Base-by-base conservation (phyloP, 2,888 invertebrate species). In the Monochamus alternatus region DNA sequence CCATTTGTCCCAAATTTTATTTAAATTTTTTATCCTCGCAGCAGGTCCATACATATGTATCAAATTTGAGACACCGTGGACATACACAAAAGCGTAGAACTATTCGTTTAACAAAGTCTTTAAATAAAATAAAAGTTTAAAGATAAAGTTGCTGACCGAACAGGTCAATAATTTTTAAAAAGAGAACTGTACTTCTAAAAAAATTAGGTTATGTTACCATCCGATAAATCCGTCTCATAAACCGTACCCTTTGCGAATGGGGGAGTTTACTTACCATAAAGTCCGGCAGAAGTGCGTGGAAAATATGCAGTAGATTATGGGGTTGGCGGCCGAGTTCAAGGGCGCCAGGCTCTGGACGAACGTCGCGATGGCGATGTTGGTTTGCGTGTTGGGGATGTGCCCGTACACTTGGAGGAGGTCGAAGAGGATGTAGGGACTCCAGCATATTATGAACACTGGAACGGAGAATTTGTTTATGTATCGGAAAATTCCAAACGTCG, bases 381-480 rank as follows among this genome's bases (percentile, higher is more conserved):
- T 93, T 86, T 96, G 95, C 0, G 95, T 94, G 79, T 91, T 90
- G 0, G 96, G 95, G 80, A 97, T 93, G 86, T 94, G 93, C 30
- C 93, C 95, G 88, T 94, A 97, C 60, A 97, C 97, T 91, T 97
- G 96, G 4, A 97, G 92, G 73, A 97, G 90, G 88, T 97, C 96
- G 89, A 96, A 98, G 73, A 98, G 92, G 88, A 98, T 96, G 90
- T 97, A 98, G 0, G 98, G 98, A 73, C 96, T 96, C 97, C 98
- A 98, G 90, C 98, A 98, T 8, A 97, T 89, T 78, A 98, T 94
- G 89, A 98, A 98, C 51, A 97, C 97, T 96, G 91, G 0, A 91
- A 91, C 79, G 73, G 63, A 71, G 44, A 70, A 67, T 10, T 55
- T 5, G n/a, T 31, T 10, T 9, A n/a, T 51, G 51, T 51, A 51